Conservation (phyloP, 1,140 invertebrate genomes). For the Magallana ariakensis region DNA sequence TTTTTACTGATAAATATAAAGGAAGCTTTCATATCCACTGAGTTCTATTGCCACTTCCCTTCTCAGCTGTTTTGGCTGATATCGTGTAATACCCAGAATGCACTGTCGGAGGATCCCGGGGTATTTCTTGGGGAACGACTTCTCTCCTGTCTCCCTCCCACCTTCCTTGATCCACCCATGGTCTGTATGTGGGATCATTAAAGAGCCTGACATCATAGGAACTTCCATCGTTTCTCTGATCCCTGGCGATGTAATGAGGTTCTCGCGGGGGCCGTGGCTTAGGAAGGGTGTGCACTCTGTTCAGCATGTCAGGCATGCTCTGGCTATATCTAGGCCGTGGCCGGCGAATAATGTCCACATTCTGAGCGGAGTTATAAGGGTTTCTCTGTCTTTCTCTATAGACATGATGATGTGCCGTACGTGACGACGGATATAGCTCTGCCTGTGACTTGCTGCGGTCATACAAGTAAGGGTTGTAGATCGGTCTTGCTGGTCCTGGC, state of each 20-base stretch:
- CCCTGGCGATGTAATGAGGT: neutral
- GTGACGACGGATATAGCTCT: neutral
- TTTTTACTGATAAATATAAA: neutral
- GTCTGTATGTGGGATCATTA: neutral
- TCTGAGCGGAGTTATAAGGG: neutral
- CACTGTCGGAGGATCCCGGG: constrained; percentile 1
- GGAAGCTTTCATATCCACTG: constrained; percentile 41
- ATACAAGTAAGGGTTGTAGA: neutral
- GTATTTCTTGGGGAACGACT: neutral
- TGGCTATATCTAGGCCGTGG: constrained; percentile 25
- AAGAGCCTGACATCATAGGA: neutral
- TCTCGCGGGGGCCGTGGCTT: constrained; percentile 1
- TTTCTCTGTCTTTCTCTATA: neutral
- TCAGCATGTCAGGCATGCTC: constrained; percentile 42
- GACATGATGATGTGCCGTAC: neutral
- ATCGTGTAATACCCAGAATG: constrained; percentile 46
- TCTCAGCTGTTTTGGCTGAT: constrained; percentile 36
- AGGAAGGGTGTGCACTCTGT: constrained; percentile 10
- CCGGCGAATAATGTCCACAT: constrained; percentile 9
- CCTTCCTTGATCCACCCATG: constrained; percentile 16
- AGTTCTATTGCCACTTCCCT: constrained; percentile 35
- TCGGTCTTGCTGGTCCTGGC: neutral
- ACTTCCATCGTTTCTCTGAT: neutral
- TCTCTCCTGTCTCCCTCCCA: neutral
- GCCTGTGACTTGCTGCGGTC: neutral